Evolutionary conservation across 37 sponge, comb jelly and placozoan species (phyloP).

Genomic region (Ianthella basta): DNA sequence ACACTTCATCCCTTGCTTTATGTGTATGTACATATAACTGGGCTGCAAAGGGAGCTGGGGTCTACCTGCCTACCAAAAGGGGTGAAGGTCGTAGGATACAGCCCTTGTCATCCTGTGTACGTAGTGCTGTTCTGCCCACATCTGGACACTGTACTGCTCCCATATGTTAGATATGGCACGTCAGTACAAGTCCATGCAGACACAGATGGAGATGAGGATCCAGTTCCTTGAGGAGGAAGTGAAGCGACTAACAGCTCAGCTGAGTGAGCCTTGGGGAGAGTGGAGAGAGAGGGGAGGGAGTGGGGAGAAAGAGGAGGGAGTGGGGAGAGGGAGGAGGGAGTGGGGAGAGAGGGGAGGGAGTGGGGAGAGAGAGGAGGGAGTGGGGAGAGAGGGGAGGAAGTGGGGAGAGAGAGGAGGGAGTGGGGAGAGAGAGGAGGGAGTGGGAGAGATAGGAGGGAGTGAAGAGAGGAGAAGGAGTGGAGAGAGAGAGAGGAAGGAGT

Average conservation of each 20-base stretch:
- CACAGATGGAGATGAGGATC: conserved; percentile 60
- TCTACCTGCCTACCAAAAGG: conserved; percentile 48
- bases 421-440: too few species aligned
- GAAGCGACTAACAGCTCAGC: conserved; percentile 46
- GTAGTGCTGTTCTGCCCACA: too few species aligned
- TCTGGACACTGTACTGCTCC: neutral
- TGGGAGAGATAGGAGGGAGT: too few species aligned
- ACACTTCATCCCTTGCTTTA: too few species aligned
- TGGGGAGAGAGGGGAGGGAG: too few species aligned
- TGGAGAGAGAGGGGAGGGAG: neutral
- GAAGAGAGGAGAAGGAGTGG: too few species aligned
- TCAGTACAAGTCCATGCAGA: conserved; percentile 85
- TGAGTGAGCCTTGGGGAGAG: neutral
- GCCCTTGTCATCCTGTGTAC: too few species aligned
- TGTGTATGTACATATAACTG: conserved; percentile 19
- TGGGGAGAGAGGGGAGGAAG: neutral
- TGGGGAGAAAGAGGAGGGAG: neutral
- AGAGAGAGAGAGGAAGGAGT: too few species aligned
- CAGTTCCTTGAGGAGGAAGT: conserved; percentile 66
- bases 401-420: too few species aligned
- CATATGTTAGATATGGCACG: conserved; percentile 65
- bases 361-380: neutral
- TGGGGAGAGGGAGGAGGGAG: neutral
- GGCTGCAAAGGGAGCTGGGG: conserved; percentile 46
- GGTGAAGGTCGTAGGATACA: too few species aligned